Evolutionary conservation across 23 tunicate genomes (phyloP), one percentile per base, ranked within the genome.

Genomic region (Diplosoma virens): DNA sequence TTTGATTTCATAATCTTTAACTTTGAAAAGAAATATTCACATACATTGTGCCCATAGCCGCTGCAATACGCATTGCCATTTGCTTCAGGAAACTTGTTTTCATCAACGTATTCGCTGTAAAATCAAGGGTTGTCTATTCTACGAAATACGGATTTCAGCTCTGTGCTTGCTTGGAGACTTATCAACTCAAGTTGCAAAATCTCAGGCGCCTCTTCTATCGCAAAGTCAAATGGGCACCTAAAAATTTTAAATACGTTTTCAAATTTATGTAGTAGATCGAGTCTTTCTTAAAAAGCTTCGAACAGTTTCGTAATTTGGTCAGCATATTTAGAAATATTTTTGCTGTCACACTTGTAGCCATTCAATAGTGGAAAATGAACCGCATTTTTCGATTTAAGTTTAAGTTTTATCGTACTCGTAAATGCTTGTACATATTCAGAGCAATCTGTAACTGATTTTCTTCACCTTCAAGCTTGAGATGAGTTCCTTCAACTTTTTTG

Each of bases 151-250:
- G 7, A 23, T 5, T 58, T 58, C 26, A 58, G n/a, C 7, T 58
- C 21, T 7, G 7, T 9, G 26, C 65, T 58, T 23, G 20, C 6
- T 22, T 9, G 65, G 26, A 6, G 26, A 11, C 50, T 41, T n/a
- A n/a, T 58, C 66, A 58, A 58, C 27, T 58, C 66, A 58, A 58
- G 66, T 58, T 58, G 66, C 11, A 58, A 21, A 58, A 21, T 21
- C 66, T 58, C 20, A 21, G 66, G 66, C 27, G 66, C 66, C 66
- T 58, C 66, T 58, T 58, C 66, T 58, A 58, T 6, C 66, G 27
- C 7, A 58, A 58, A 21, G 20, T 58, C 66, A 58, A 58, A 58
- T 58, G 66, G 66, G 66, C 66, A 18, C 66, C 11, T 58, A 58
- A 18, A 58, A 58, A 58, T 18, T 58, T 22, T 58, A 58, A 58